Percentiles rank a stretch among this genome's conserved stretches.
Evolutionary conservation across 2,797 vertebrate species (phyloP).

Genomic region (Uromys caudimaculatus): DNA sequence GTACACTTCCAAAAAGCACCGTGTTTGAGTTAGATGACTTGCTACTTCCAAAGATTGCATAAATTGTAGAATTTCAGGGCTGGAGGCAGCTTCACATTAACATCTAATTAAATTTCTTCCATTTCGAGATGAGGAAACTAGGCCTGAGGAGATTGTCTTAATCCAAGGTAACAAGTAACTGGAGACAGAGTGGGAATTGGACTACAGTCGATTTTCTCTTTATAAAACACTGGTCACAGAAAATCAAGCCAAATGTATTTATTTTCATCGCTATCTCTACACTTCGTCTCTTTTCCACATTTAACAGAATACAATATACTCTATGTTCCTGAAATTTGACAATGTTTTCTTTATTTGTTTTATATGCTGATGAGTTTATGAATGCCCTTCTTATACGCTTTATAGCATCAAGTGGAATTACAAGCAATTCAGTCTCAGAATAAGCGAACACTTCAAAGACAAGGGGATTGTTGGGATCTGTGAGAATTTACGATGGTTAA

Average conservation of each 20-base stretch:
- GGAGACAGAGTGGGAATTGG: not conserved
- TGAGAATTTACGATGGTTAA: not conserved
- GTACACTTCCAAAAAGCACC: not conserved
- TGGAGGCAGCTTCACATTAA: not conserved
- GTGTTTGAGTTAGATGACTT: constrained; percentile 53
- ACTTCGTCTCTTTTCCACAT: constrained; percentile 5
- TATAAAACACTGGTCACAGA: constrained; percentile 30
- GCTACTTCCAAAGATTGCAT: constrained; percentile 50
- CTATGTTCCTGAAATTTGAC: not conserved
- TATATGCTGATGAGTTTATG: not conserved
- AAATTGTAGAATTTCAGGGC: constrained; percentile 28
- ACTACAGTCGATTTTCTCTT: constrained; percentile 26
- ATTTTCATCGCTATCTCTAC: not conserved
- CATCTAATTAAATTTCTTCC: constrained; percentile 65
- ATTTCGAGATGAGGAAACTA: constrained; percentile 64
- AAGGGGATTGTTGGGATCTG: not conserved
- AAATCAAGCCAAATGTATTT: constrained; percentile 31
- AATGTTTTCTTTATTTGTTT: constrained; percentile 15
- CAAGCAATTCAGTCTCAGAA: not conserved
- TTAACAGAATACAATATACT: not conserved
- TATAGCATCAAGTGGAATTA: not conserved
- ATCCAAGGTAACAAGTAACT: constrained; percentile 46
- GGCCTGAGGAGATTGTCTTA: constrained; percentile 47
- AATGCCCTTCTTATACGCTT: not conserved
- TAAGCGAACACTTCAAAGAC: constrained; percentile 46